Conservation (phyloP, 2,888 invertebrate species). For the Mamestra brassicae region DNA sequence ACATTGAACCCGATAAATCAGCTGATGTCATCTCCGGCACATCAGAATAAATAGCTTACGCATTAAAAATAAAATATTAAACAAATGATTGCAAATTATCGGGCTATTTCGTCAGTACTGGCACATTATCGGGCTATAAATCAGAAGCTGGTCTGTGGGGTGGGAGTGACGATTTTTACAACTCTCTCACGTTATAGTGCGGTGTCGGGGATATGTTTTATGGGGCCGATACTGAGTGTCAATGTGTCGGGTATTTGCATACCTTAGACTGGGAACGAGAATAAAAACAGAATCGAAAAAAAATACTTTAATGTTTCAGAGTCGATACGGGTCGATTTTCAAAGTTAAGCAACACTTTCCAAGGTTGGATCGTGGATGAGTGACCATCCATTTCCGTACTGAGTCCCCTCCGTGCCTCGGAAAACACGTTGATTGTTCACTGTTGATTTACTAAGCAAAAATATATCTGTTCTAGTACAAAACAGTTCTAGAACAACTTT, state of each 20-base stretch:
- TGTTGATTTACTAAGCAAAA: too few relatives aligned
- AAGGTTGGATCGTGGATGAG: too few relatives aligned
- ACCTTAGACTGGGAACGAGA: conserved; percentile 10
- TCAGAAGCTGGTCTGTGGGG: conserved; percentile 30
- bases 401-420: too few relatives aligned
- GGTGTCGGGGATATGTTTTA: conserved; percentile 79
- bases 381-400: too few relatives aligned
- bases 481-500: too few relatives aligned
- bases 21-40: conserved; percentile 10
- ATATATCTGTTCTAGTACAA: too few relatives aligned
- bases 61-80: conserved; percentile 36
- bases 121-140: conserved; percentile 58
- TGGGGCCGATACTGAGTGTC: conserved; percentile 63
- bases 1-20: conserved; percentile 20
- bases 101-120: conserved; percentile 38
- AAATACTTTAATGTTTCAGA: too few relatives aligned
- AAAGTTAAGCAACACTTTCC: too few relatives aligned
- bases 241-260: conserved; percentile 59
- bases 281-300: background rate
- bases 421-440: too few relatives aligned
- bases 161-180: conserved; percentile 55
- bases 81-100: conserved; percentile 38
- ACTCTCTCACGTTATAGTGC: conserved; percentile 72
- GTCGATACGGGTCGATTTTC: too few relatives aligned
- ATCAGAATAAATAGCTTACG: conserved; percentile 27